Conservation (phyloP, 1,140 invertebrate genomes). For the Chelonus insularis region DNA sequence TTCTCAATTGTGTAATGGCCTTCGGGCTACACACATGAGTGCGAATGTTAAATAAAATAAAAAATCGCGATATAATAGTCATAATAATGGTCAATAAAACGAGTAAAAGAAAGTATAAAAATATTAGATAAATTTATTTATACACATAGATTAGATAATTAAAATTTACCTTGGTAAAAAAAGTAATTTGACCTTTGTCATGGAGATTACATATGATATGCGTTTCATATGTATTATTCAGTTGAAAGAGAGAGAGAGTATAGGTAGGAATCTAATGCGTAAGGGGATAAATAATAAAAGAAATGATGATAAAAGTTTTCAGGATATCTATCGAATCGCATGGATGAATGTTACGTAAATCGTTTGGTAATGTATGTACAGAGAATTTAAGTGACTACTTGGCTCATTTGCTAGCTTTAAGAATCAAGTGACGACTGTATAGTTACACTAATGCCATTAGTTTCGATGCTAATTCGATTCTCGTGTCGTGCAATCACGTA, state of each 20-base stretch:
- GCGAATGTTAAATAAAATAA: background rate
- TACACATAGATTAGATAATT: too few species aligned
- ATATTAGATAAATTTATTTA: too few species aligned
- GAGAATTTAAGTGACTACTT: background rate
- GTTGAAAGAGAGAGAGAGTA: background rate
- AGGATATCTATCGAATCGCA: background rate
- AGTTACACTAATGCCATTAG: slow-evolving; percentile 36
- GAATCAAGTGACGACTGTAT: slow-evolving; percentile 15
- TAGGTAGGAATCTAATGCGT: background rate
- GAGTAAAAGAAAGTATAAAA: background rate
- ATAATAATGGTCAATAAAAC: background rate
- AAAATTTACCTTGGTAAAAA: background rate
- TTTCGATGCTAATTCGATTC: slow-evolving; percentile 46
- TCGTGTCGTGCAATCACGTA: slow-evolving; percentile 43
- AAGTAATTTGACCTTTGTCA: slow-evolving; percentile 1
- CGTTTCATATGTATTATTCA: background rate
- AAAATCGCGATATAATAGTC: background rate
- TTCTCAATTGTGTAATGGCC: slow-evolving; percentile 29
- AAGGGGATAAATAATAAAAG: background rate
- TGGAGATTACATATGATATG: background rate
- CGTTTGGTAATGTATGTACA: background rate
- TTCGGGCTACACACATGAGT: slow-evolving; percentile 6
- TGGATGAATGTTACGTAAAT: background rate
- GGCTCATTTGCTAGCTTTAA: background rate
- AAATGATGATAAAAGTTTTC: background rate